Conservation (phyloP, 2,797 vertebrate genomes). For the Scomberomorus guttatus region DNA sequence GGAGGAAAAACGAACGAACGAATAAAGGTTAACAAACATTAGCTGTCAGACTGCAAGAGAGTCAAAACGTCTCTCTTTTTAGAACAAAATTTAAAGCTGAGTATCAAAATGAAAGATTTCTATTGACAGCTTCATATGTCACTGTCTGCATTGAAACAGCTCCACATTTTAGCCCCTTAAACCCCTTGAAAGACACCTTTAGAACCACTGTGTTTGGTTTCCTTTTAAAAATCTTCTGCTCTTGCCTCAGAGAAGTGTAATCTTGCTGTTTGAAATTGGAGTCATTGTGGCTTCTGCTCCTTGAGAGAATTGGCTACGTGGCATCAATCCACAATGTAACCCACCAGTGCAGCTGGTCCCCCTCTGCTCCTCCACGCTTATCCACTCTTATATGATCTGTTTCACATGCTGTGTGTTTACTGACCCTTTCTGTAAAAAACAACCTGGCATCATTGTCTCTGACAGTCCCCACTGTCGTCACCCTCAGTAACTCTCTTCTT, state of each 20-base stretch:
- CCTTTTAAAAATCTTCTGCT: neutral
- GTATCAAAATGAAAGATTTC: neutral
- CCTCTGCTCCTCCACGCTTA: neutral
- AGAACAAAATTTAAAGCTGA: neutral
- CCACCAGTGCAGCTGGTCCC: slow-evolving; percentile 36
- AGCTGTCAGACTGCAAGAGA: neutral
- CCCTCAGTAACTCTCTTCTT: slow-evolving; percentile 23
- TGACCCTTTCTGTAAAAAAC: slow-evolving; percentile 38
- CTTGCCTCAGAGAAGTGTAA: slow-evolving; percentile 34
- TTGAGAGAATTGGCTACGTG: slow-evolving; percentile 35
- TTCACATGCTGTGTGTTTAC: slow-evolving; percentile 27
- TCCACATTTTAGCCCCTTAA: slow-evolving; percentile 2
- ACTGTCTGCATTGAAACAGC: neutral
- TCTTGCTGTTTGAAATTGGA: slow-evolving; percentile 56
- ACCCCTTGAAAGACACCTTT: neutral
- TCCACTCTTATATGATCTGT: slow-evolving; percentile 21
- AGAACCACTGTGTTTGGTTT: slow-evolving; percentile 19
- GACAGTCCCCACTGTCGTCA: neutral
- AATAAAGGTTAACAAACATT: too few relatives aligned
- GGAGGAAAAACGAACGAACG: neutral
- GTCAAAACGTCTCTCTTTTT: neutral
- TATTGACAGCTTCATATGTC: neutral
- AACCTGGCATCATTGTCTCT: neutral
- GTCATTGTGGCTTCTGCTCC: slow-evolving; percentile 26
- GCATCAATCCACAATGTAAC: slow-evolving; percentile 25